Evolutionary conservation across 1,140 invertebrate species (phyloP).

Genomic region (Tyrophagus putrescentiae): DNA sequence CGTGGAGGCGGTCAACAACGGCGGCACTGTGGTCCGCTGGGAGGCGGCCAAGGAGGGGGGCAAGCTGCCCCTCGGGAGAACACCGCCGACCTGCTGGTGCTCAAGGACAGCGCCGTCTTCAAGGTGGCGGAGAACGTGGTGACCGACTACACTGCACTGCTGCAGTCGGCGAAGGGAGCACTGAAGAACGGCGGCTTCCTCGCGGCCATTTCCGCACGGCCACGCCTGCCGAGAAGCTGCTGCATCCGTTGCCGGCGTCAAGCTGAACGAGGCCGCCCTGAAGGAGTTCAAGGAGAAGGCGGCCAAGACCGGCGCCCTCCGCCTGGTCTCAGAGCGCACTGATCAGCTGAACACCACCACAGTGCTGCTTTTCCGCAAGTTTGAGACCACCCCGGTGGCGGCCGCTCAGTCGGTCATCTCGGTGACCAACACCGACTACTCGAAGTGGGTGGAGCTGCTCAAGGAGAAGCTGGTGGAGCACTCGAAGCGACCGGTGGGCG

Average conservation of each 20-base stretch:
- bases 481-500: constrained; percentile 32
- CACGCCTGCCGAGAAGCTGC: constrained; percentile 31
- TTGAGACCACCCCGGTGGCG: constrained; percentile 15
- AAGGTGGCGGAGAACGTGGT: constrained; percentile 30
- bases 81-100: constrained; percentile 32
- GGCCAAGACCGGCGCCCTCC: constrained; percentile 23
- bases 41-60: constrained; percentile 28
- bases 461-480: constrained; percentile 36
- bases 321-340: constrained; percentile 29
- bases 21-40: constrained; percentile 31
- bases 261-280: constrained; percentile 37
- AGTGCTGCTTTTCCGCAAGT: constrained; percentile 23
- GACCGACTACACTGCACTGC: constrained; percentile 30
- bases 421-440: constrained; percentile 34
- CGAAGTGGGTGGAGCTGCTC: constrained; percentile 54
- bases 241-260: constrained; percentile 32
- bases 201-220: constrained; percentile 50
- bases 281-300: constrained; percentile 20
- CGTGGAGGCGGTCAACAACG: constrained; percentile 28
- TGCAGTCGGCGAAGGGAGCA: constrained; percentile 35
- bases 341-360: constrained; percentile 26
- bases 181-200: constrained; percentile 56
- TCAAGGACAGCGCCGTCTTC: constrained; percentile 28
- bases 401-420: constrained; percentile 31
- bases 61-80: constrained; percentile 22